Evolutionary conservation across 2,113 vertebrate species (phyloP), one percentile per base, ranked within the genome.

Genomic region (Lophura nycthemera): DNA sequence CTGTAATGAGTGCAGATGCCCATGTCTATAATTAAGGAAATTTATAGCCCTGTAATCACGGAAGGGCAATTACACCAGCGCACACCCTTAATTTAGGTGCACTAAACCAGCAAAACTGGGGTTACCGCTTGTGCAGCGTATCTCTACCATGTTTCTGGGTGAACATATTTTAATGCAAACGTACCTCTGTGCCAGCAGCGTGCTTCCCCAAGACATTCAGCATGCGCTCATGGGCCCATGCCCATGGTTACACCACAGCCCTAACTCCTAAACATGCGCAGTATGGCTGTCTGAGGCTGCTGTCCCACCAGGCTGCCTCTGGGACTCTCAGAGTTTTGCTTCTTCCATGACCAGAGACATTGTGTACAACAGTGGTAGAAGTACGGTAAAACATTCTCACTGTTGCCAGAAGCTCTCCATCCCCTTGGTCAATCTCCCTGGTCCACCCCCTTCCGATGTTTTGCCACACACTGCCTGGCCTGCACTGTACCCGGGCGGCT

Each of bases 41-140:
- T 88, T 48, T 81, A 84, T 45, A 78, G 47, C 83, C 40, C 13
- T 84, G 52, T 90, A 95, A 95, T 95, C 76, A 45, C 76, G 88
- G 64, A 45, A 87, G 29, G 56, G 47, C 75, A 77, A 76, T 85
- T 79, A 79, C 43, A 60, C 29, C 34, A 50, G 83, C 86, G 75
- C 85, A 92, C 70, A 29, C 95, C 94, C 83, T 88, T 91, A 61
- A 75, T 72, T 48, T 8, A 42, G 79, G 56, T 74, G 79, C 65
- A 65, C 38, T 81, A 91, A 95, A 88, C 91, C 93, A 91, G 94
- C 84, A 95, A 86, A 95, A 95, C 88, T 80, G 91, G 94, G 95
- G 85, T 11, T 93, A 59, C 94, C 40, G 11, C 94, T 88, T 86
- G 65, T 72, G 65, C 60, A 83, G 85, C 32, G 67, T n/a, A 67